phyloP scores from a whole-genome alignment of 2,797 vertebrate genomes.

The Podargus strigoides region DNA sequence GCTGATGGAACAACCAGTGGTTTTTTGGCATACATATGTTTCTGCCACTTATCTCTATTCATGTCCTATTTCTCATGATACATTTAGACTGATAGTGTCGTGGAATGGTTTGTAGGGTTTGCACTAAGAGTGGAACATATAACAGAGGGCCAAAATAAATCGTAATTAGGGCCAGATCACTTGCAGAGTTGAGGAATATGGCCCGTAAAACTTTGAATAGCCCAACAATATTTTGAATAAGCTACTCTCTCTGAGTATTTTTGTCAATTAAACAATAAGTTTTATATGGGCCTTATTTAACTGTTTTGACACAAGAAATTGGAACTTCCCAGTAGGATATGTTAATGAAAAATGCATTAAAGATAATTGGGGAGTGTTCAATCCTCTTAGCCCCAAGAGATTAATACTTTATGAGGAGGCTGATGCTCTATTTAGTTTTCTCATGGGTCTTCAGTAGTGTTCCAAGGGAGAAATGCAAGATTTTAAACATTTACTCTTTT shows the following conservation, averaged over 20 bases:
- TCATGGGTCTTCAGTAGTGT: background rate
- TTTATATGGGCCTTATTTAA: background rate
- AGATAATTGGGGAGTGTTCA: background rate
- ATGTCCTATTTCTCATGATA: background rate
- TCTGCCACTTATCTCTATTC: background rate
- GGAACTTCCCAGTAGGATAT: background rate
- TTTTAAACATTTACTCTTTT: background rate
- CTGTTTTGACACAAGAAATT: constrained; percentile 3
- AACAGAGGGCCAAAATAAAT: background rate
- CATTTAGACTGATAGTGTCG: background rate
- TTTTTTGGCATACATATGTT: background rate
- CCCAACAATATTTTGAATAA: background rate
- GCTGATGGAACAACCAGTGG: background rate
- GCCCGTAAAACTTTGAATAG: background rate
- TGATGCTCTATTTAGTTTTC: background rate
- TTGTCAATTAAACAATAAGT: background rate
- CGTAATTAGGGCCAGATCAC: background rate
- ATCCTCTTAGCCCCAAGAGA: background rate
- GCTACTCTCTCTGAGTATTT: background rate
- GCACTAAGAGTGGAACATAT: background rate
- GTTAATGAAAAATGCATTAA: constrained; percentile 19
- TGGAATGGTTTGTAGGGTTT: background rate
- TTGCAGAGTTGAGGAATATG: background rate
- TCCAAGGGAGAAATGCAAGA: background rate
- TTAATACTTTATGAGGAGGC: constrained; percentile 4